A percentile compares a stretch with the other conserved stretches of the same genome.
Evolutionary conservation across 2,888 invertebrate species (phyloP).

Genomic region (Conus canariensis): DNA sequence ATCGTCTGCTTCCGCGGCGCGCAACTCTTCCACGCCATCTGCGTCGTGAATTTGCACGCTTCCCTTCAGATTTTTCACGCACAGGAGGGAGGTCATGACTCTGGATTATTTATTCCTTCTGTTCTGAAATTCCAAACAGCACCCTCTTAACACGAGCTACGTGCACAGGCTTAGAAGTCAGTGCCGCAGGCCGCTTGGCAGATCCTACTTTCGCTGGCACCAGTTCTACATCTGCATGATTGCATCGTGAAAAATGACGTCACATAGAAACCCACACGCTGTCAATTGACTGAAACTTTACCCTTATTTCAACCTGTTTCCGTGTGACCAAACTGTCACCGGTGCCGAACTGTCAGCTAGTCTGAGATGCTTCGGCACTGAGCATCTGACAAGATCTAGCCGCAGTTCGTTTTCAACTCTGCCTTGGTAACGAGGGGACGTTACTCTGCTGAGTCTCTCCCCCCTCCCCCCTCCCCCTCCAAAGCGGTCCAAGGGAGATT

Average conservation of each 20-base stretch:
- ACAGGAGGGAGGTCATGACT: constrained; percentile 67
- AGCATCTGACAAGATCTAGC: neutral
- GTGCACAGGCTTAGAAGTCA: too few relatives aligned
- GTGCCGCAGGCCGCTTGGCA: too few relatives aligned
- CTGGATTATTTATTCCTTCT: neutral
- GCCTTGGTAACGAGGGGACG: constrained; percentile 43
- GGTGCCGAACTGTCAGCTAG: neutral
- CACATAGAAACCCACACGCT: neutral
- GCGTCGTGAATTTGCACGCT: constrained; percentile 53
- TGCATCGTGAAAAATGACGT: neutral
- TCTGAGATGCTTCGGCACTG: neutral
- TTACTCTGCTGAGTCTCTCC: neutral
- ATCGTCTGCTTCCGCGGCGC: neutral
- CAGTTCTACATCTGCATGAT: neutral
- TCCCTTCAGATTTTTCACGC: constrained; percentile 66
- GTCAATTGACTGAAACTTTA: neutral
- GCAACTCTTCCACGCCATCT: neutral
- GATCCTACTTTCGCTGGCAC: too few relatives aligned
- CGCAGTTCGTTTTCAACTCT: neutral
- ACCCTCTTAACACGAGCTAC: too few relatives aligned
- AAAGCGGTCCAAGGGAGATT: constrained; percentile 4
- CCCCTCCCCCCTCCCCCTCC: neutral
- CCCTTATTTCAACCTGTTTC: too few relatives aligned
- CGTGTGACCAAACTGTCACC: neutral
- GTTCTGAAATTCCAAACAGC: too few relatives aligned